Base-by-base conservation (phyloP, 2,113 vertebrate genomes). In the Cnemophilus loriae region DNA sequence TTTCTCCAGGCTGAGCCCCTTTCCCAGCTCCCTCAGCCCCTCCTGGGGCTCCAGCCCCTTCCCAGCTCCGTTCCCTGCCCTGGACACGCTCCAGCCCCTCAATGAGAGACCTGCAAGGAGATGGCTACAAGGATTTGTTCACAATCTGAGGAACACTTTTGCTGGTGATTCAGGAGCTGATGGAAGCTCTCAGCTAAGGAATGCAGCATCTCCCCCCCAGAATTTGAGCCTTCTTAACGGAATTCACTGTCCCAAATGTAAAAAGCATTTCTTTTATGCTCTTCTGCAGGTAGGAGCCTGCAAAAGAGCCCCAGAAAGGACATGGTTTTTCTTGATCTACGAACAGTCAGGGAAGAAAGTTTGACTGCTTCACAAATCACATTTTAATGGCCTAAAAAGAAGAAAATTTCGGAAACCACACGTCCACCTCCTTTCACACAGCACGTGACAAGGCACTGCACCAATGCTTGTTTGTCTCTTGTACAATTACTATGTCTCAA, bases 261-360 rank as follows among this genome's bases (percentile, higher is more conserved):
- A 91, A 87, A 91, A 20, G 28, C 16, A 22, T 74, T 92, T 91
- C 59, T 90, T 85, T 75, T 23, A 28, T 26, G n/a, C n/a, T 76
- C 7, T 67, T 65, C 61, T 57, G 42, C 79, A 84, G 27, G 47
- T 15, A 63, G 55, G 32, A 90, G 33, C 20, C 68, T 79, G 44
- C 10, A 26, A 60, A 87, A 52, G 53, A 75, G 47, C 30, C 60
- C 78, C 75, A 90, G 74, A 84, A 90, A 68, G 63, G 46, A 70
- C 17, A 0, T 18, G 59, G n/a, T 19, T 84, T 68, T 60, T 65
- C 84, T 91, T 57, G 56, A 42, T 60, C 77, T 53, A 24, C 12
- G 26, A 85, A 68, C 37, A 42, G 41, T 5, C 8, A 13, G 3
- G 41, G 15, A 5, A 9, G 23, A 11, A 33, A 50, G 22, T 67